Base-by-base conservation (phyloP, 1,140 invertebrate species). In the Zophobas morio region DNA sequence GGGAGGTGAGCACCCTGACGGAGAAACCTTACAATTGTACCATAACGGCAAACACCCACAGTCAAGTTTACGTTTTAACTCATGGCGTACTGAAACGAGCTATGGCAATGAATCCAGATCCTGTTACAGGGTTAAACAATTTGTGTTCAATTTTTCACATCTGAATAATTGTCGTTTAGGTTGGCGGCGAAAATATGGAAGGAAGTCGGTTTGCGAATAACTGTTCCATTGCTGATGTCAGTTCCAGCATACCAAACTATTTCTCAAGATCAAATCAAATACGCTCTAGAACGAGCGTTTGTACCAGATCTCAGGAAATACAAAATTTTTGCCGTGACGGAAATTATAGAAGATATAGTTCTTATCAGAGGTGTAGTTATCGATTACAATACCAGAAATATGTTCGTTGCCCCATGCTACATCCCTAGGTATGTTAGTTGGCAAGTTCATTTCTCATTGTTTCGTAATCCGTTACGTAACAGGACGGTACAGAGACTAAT, bases 201-300 rank as follows among this genome's bases (percentile, higher is more conserved):
- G 47, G 42, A 70, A 40, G 56, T 79, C 49, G 75, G 80, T 20
- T 66, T 83, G 3, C 54, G 70, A 40, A 33, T 83, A 6, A 79
- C 79, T 1, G 40, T 57, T 1, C 20, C 78, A 34, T 20, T 84
- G 1, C 77, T 84, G 5, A 74, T 78, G 8, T 63, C 37, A 40
- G 77, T 80, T n/a, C 79, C 80, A 2, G 42, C 51, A 6, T 82
- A 78, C 56, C 76, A 82, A 78, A n/a, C 6, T 6, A 42, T 40
- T 33, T 66, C 60, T 33, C 39, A 42, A 20, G 60, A 66, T 20
- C 60, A 84, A 76, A 81, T 84, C 32, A 72, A 79, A 71, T 70
- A 66, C 33, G 75, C 78, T 39, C 70, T 84, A 8, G 80, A 83
- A 63, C 42, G 78, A 39, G 78, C 82, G 8, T 71, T 80, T 8